Percentiles rank a stretch among this genome's conserved stretches.
Conservation (phyloP, 2,113 vertebrate species). For the Neotoma lepida region DNA sequence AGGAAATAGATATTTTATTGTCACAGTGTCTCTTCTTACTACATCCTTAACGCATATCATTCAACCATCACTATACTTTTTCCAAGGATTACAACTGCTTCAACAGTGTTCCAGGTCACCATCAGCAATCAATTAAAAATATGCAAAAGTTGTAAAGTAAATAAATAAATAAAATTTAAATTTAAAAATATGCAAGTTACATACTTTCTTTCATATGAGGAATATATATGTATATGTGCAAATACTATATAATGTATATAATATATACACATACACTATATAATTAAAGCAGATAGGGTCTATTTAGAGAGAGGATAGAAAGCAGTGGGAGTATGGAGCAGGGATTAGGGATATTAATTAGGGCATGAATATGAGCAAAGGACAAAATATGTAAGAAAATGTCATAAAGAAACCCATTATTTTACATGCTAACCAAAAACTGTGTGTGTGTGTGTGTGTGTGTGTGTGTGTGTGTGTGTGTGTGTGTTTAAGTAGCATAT, state of each 20-base stretch:
- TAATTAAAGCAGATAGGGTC: background rate
- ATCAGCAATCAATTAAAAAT: background rate
- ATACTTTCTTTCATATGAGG: background rate
- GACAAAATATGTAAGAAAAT: background rate
- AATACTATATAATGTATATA: background rate
- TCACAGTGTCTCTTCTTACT: background rate
- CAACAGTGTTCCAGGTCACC: background rate
- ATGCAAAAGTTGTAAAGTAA: no score
- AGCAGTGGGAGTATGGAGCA: background rate
- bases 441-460: background rate
- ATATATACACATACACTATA: background rate
- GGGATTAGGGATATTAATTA: background rate
- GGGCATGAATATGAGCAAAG: background rate
- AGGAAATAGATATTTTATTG: background rate
- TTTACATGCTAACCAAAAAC: background rate
- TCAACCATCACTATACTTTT: background rate
- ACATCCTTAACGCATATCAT: background rate
- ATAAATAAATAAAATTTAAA: background rate
- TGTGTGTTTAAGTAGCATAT: background rate
- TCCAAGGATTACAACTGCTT: background rate
- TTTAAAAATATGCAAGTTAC: background rate
- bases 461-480: no score
- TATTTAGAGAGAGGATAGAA: background rate
- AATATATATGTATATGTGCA: background rate
- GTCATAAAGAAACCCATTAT: background rate